phyloP scores from a whole-genome alignment of 2,888 invertebrate genomes.

The Chirona hameri region DNA sequence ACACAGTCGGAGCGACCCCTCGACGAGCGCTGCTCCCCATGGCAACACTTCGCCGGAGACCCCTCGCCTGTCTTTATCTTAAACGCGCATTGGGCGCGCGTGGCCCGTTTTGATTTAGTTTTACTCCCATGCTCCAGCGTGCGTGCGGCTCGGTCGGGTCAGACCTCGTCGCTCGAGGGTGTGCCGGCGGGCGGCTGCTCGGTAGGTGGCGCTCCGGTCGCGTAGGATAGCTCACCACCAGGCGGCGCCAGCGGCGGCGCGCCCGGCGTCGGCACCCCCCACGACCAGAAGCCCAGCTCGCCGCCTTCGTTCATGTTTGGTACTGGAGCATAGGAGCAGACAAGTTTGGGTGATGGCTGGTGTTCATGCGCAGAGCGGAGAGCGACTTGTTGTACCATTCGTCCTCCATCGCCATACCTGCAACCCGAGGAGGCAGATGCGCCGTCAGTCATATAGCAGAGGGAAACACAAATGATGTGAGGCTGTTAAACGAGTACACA shows the following conservation, averaged over 20 bases:
- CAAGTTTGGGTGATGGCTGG: constrained; percentile 83
- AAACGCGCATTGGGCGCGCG: not conserved
- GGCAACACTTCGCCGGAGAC: too few relatives aligned
- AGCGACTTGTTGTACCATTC: constrained; percentile 99
- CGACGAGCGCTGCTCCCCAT: too few relatives aligned
- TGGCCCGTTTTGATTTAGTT: constrained; percentile 14
- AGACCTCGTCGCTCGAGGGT: not conserved
- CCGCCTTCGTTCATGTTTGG: constrained; percentile 55
- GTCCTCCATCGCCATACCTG: constrained; percentile 88
- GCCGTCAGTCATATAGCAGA: too few relatives aligned
- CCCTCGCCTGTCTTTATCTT: too few relatives aligned
- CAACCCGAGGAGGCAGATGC: constrained; percentile 36
- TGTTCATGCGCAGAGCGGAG: constrained; percentile 94
- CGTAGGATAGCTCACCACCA: not conserved
- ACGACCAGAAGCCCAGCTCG: constrained; percentile 26
- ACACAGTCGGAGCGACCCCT: too few relatives aligned
- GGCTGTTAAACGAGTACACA: too few relatives aligned
- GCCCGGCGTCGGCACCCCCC: not conserved
- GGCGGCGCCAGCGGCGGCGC: not conserved
- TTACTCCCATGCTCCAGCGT: constrained; percentile 23
- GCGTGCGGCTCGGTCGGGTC: not conserved
- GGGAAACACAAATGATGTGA: too few relatives aligned
- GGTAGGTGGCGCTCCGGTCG: not conserved
- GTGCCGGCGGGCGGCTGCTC: not conserved
- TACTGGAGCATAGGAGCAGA: constrained; percentile 92